Conservation (phyloP, 2,113 vertebrate species). For the Clupea harengus region DNA sequence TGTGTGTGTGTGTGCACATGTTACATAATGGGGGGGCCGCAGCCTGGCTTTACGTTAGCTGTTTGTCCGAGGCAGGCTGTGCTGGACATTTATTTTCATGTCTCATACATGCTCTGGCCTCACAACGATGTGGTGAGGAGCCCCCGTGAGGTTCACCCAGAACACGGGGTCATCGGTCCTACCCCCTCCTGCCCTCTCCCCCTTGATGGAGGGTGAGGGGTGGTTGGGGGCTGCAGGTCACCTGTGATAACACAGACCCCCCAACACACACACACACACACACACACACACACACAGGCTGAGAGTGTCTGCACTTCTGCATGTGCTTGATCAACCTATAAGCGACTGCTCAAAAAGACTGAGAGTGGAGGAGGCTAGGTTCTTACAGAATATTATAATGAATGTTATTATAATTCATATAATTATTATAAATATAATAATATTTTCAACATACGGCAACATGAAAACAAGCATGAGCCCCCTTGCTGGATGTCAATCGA, state of each 20-base stretch:
- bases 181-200: not conserved
- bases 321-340: no score
- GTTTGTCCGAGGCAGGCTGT: not conserved
- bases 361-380: no score
- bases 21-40: not conserved
- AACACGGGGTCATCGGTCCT: not conserved
- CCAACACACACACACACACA: not conserved
- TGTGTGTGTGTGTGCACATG: not conserved
- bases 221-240: not conserved
- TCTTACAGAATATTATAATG: no score
- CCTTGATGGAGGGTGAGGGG: not conserved
- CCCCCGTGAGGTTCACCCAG: not conserved
- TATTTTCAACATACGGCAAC: no score
- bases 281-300: not conserved
- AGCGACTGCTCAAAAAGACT: no score
- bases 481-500: not conserved
- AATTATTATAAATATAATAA: no score
- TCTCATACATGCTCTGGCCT: not conserved
- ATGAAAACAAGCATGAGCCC: no score
- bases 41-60: conserved; percentile 51
- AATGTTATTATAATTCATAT: no score
- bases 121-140: not conserved
- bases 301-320: not conserved
- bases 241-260: conserved; percentile 23
- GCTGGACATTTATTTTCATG: not conserved